Percentiles rank a stretch among this genome's conserved stretches.
Evolutionary conservation across 2,113 vertebrate species (phyloP).

Genomic region (Lota lota): DNA sequence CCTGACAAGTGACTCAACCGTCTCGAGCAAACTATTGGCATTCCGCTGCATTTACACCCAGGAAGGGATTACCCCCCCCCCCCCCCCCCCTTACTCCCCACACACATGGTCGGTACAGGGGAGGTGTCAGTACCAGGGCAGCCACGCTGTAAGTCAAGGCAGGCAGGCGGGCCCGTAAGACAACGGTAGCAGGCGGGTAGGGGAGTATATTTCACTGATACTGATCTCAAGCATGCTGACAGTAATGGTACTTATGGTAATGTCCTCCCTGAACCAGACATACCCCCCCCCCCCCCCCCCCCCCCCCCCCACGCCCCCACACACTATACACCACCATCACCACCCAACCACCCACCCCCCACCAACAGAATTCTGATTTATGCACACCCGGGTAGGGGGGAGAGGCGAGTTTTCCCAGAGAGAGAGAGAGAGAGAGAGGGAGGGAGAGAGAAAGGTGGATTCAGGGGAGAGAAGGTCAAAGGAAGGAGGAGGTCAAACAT

Average conservation of each 20-base stretch:
- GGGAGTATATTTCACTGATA: constrained; percentile 54
- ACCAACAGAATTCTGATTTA: constrained; percentile 52
- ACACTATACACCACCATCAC: constrained; percentile 11
- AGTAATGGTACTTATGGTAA: constrained; percentile 67
- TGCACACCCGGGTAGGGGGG: constrained; percentile 4
- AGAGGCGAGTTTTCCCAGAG: not conserved
- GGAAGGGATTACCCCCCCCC: too few relatives aligned
- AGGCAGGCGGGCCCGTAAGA: constrained; percentile 18
- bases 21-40: too few relatives aligned
- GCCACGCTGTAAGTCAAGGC: constrained; percentile 22
- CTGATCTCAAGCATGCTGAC: constrained; percentile 62
- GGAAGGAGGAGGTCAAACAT: not conserved
- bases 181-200: constrained; percentile 5
- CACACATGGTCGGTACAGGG: too few relatives aligned
- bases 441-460: not conserved
- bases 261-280: constrained; percentile 61
- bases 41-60: too few relatives aligned
- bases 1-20: too few relatives aligned
- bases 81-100: too few relatives aligned
- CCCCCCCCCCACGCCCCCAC: constrained; percentile 25
- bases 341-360: not conserved
- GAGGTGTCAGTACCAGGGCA: not conserved
- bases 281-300: constrained; percentile 28
- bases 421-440: not conserved
- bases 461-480: not conserved